Conservation (phyloP, 2,888 invertebrate genomes). For the Sturmia bella region DNA sequence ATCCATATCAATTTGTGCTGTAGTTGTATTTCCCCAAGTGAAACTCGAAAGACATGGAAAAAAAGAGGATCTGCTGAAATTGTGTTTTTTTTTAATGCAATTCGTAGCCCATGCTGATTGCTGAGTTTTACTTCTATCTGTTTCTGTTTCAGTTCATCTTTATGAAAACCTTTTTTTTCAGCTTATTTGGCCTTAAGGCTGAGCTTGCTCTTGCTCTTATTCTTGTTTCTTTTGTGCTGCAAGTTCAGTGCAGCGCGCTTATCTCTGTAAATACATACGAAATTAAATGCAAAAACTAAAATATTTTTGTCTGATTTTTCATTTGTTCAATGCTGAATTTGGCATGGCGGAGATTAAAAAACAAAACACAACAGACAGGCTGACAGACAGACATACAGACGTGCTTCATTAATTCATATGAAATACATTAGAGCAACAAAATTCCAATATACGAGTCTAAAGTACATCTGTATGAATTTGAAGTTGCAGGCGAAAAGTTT, state of each 20-base stretch:
- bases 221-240: conserved; percentile 8
- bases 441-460: background rate
- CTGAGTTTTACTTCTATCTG: conserved; percentile 42
- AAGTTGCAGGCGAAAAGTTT: conserved; percentile 54
- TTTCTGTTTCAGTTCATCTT: conserved; percentile 46
- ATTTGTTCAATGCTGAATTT: conserved; percentile 58
- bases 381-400: conserved; percentile 21
- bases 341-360: conserved; percentile 49
- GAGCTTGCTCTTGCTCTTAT: background rate
- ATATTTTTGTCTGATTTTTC: conserved; percentile 59
- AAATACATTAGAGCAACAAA: conserved; percentile 1
- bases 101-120: conserved; percentile 58
- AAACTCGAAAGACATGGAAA: conserved; percentile 51
- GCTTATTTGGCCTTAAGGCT: conserved; percentile 46
- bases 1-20: conserved; percentile 62
- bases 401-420: conserved; percentile 46
- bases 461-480: conserved; percentile 42
- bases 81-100: conserved; percentile 25
- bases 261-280: conserved; percentile 50
- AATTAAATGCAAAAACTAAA: conserved; percentile 10
- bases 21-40: conserved; percentile 36
- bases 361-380: too few species aligned
- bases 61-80: conserved; percentile 15
- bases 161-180: background rate
- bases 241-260: conserved; percentile 67